phyloP scores from a whole-genome alignment of 1,140 invertebrate species.

The Macrobrachium nipponense region DNA sequence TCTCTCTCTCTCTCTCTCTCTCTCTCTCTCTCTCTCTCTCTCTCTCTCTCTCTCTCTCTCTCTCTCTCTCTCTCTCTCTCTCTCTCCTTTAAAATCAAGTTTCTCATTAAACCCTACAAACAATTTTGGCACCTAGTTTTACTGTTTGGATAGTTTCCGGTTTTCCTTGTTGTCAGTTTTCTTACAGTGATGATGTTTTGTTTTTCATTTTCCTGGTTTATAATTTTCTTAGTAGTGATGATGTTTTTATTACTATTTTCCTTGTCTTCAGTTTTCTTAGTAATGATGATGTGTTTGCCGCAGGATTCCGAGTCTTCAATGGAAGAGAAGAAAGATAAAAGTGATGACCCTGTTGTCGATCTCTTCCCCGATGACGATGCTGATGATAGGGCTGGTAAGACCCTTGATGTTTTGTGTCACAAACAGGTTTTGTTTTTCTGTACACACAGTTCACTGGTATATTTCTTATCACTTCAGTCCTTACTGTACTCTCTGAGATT shows the following conservation, averaged over 20 bases:
- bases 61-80: too few relatives aligned
- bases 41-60: not conserved
- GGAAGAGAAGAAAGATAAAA: constrained; percentile 72
- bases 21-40: not conserved
- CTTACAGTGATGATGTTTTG: too few relatives aligned
- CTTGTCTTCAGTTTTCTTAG: not conserved
- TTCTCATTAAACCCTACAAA: too few relatives aligned
- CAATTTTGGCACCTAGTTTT: not conserved
- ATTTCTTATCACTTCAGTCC: not conserved
- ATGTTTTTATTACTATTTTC: too few relatives aligned
- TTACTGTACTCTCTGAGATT: not conserved
- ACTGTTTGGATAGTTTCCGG: too few relatives aligned
- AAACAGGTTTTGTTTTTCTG: too few relatives aligned
- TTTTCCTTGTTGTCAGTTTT: too few relatives aligned
- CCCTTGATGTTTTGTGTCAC: not conserved
- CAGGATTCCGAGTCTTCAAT: constrained; percentile 69
- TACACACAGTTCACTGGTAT: not conserved
- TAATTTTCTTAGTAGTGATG: too few relatives aligned
- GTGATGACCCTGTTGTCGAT: constrained; percentile 84
- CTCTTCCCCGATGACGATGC: constrained; percentile 90
- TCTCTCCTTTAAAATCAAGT: too few relatives aligned
- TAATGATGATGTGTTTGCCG: not conserved
- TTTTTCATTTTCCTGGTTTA: too few relatives aligned
- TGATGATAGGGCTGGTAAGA: constrained; percentile 87
- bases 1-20: not conserved